phyloP scores from a whole-genome alignment of 2,888 invertebrate species.

The Lamellibrachia satsuma region DNA sequence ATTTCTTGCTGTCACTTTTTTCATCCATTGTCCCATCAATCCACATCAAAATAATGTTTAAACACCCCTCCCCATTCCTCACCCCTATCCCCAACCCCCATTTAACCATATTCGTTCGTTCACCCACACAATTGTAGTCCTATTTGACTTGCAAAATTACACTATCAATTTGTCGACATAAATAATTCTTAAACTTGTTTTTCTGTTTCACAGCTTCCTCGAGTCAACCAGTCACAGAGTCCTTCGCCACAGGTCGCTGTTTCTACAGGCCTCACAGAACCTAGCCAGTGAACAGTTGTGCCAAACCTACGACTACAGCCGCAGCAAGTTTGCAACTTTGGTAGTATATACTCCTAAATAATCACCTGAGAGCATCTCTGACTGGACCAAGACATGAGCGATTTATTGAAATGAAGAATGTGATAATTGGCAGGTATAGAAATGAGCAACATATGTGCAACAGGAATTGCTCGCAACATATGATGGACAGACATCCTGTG shows the following conservation, averaged over 20 bases:
- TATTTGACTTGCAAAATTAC: too few species aligned
- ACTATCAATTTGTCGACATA: too few species aligned
- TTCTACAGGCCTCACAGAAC: background rate
- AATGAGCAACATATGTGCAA: background rate
- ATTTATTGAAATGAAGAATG: constrained; percentile 1
- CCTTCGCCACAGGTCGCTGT: background rate
- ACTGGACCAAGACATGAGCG: background rate
- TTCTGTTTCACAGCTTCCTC: background rate
- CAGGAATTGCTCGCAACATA: background rate
- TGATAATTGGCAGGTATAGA: background rate
- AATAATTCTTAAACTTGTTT: background rate
- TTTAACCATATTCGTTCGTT: too few species aligned
- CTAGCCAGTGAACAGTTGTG: background rate
- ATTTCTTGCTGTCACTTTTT: too few species aligned
- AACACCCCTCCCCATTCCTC: too few species aligned
- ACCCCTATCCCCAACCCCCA: too few species aligned
- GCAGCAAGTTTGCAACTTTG: background rate
- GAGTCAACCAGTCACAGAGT: background rate
- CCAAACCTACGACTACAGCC: background rate
- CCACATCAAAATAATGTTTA: too few species aligned
- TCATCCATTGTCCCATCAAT: too few species aligned
- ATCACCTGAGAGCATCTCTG: background rate
- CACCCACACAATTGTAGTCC: too few species aligned
- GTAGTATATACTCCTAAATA: background rate
- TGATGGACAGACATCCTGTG: background rate